Percentiles rank a stretch among this genome's conserved stretches.
These are phyloP conservation scores for Torymus tubicola DNA, from an alignment of 2,888 invertebrate genomes.

Conservation along the genomic window DNA sequence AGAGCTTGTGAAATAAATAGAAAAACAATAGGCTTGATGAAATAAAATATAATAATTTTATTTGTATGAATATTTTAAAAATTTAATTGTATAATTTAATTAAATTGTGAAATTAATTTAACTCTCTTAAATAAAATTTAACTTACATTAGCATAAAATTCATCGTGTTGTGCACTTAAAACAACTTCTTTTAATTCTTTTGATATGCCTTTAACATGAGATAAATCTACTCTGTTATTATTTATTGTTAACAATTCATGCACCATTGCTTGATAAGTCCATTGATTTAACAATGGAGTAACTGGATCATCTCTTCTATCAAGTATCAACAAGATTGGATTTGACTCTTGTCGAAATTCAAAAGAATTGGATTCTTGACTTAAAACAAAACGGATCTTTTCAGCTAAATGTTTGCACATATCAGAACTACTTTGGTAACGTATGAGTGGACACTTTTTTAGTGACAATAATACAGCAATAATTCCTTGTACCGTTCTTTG, in stretches of 20 bases:
- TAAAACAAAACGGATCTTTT: constrained; percentile 89
- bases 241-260: constrained; percentile 96
- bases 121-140: neutral
- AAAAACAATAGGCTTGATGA: constrained; percentile 23
- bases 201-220: constrained; percentile 88
- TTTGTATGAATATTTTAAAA: constrained; percentile 32
- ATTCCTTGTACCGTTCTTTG: constrained; percentile 91
- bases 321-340: constrained; percentile 90
- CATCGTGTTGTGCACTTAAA: constrained; percentile 95
- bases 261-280: constrained; percentile 99
- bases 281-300: constrained; percentile 96
- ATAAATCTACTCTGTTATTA: constrained; percentile 91
- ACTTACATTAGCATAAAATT: constrained; percentile 93
- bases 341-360: constrained; percentile 87
- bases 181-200: constrained; percentile 96
- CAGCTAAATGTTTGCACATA: constrained; percentile 89
- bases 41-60: constrained; percentile 17
- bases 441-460: constrained; percentile 93
- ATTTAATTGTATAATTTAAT: constrained; percentile 29
- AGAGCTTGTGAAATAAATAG: neutral
- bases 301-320: constrained; percentile 97
- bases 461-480: constrained; percentile 88
- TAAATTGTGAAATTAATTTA: constrained; percentile 7
- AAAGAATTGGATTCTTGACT: constrained; percentile 92
- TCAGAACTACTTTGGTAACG: constrained; percentile 93